These are phyloP conservation scores for Oxyscelio sp. DNA, from an alignment of 2,888 invertebrate species.

Conservation along the genomic window DNA sequence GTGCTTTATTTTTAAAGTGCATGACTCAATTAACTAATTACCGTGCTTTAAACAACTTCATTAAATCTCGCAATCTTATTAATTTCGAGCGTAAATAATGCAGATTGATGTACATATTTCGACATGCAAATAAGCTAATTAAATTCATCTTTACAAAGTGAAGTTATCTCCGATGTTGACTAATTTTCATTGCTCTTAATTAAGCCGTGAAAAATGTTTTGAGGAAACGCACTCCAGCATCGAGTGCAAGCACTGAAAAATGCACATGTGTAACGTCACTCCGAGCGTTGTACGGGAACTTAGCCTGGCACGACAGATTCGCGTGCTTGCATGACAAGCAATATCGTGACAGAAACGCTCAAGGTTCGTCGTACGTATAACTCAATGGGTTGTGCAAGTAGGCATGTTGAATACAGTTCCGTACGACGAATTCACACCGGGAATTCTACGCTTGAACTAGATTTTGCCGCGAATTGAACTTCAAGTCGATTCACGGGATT, in stretches of 20 bases:
- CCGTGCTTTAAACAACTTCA: conserved; percentile 1
- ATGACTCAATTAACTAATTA: conserved; percentile 17
- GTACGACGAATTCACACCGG: conserved; percentile 58
- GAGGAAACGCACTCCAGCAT: background rate
- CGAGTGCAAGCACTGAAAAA: conserved; percentile 19
- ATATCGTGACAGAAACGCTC: conserved; percentile 64
- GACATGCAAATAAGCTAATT: background rate
- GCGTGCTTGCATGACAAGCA: conserved; percentile 57
- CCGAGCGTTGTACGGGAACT: conserved; percentile 37
- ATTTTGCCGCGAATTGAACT: conserved; percentile 67
- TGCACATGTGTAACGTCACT: conserved; percentile 33
- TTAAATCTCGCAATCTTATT: conserved; percentile 13
- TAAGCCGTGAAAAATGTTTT: background rate
- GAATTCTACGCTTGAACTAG: conserved; percentile 58
- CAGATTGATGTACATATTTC: background rate
- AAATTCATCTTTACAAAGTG: background rate
- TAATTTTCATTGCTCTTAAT: background rate
- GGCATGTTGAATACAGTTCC: conserved; percentile 50
- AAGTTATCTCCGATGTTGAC: background rate
- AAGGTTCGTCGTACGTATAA: conserved; percentile 60
- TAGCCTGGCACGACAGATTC: conserved; percentile 46
- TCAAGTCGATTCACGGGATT: conserved; percentile 39
- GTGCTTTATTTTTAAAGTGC: no score
- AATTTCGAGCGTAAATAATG: background rate
- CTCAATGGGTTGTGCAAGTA: conserved; percentile 63